Percentiles rank a stretch among this genome's conserved stretches.
phyloP scores from a whole-genome alignment of 2,888 invertebrate genomes.

The Petrolisthes manimaculis region DNA sequence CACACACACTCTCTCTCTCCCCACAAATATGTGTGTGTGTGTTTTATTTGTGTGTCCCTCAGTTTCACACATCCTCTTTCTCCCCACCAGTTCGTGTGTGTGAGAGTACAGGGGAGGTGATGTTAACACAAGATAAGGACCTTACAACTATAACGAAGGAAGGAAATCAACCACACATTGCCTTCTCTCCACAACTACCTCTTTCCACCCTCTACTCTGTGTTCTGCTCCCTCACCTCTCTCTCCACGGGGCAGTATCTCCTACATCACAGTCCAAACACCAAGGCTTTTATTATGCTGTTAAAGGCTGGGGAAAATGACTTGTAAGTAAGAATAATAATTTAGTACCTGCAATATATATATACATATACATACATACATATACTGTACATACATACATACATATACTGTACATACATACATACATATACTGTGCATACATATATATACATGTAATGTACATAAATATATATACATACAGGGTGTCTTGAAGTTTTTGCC shows the following conservation, averaged over 20 bases:
- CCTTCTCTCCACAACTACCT: slow-evolving; percentile 43
- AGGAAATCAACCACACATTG: slow-evolving; percentile 57
- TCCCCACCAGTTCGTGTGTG: slow-evolving; percentile 53
- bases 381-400: too few species aligned
- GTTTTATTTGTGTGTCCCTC: neutral
- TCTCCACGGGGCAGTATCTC: slow-evolving; percentile 55
- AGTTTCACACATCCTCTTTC: neutral
- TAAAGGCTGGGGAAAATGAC: slow-evolving; percentile 39
- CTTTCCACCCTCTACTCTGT: slow-evolving; percentile 51
- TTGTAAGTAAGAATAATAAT: slow-evolving; percentile 24
- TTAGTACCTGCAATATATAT: neutral
- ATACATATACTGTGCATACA: too few species aligned
- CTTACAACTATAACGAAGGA: slow-evolving; percentile 53
- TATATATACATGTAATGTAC: too few species aligned
- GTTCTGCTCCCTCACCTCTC: slow-evolving; percentile 30
- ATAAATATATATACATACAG: too few species aligned
- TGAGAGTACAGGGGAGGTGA: slow-evolving; percentile 45
- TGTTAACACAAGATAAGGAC: slow-evolving; percentile 47
- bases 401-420: too few species aligned
- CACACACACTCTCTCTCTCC: neutral
- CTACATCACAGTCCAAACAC: slow-evolving; percentile 61
- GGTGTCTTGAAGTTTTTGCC: too few species aligned
- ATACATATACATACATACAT: too few species aligned
- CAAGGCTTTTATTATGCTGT: slow-evolving; percentile 58
- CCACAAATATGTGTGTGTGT: neutral